These are phyloP conservation scores for Seira sanloemensis DNA, from an alignment of 2,888 invertebrate genomes.

Conservation along the genomic window DNA sequence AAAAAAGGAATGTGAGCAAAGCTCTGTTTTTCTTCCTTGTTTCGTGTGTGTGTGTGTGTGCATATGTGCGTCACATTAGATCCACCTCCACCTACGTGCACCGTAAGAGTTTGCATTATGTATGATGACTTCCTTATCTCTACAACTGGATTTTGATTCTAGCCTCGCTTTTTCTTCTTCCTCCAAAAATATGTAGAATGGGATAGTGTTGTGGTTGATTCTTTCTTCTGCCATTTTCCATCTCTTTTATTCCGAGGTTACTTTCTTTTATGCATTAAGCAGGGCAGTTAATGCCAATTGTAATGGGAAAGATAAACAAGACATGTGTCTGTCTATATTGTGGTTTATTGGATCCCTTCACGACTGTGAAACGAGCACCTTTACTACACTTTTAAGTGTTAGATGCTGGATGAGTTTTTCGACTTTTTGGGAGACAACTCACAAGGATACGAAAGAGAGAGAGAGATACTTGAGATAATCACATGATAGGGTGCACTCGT, in stretches of 20 bases:
- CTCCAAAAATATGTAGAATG: not conserved
- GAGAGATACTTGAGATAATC: too few species aligned
- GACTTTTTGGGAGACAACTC: too few species aligned
- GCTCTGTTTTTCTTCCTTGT: not conserved
- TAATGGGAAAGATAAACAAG: not conserved
- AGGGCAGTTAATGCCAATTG: not conserved
- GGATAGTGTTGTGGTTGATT: not conserved
- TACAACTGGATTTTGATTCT: not conserved
- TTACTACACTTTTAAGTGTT: too few species aligned
- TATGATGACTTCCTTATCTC: slow-evolving; percentile 11
- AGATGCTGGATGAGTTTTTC: too few species aligned
- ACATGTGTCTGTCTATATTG: not conserved
- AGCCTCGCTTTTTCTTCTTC: not conserved
- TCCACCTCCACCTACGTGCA: not conserved
- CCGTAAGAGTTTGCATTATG: not conserved
- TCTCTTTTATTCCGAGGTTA: not conserved
- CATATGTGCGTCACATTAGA: not conserved
- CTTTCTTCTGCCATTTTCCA: not conserved
- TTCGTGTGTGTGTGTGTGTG: not conserved
- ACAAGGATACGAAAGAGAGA: too few species aligned
- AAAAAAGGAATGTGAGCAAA: not conserved
- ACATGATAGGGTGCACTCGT: too few species aligned
- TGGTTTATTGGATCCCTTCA: too few species aligned
- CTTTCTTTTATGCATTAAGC: not conserved
- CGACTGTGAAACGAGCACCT: too few species aligned